Percentiles rank a stretch among this genome's conserved stretches.
Evolutionary conservation across 2,797 vertebrate genomes (phyloP).

Genomic region (Steatocranus sp.): DNA sequence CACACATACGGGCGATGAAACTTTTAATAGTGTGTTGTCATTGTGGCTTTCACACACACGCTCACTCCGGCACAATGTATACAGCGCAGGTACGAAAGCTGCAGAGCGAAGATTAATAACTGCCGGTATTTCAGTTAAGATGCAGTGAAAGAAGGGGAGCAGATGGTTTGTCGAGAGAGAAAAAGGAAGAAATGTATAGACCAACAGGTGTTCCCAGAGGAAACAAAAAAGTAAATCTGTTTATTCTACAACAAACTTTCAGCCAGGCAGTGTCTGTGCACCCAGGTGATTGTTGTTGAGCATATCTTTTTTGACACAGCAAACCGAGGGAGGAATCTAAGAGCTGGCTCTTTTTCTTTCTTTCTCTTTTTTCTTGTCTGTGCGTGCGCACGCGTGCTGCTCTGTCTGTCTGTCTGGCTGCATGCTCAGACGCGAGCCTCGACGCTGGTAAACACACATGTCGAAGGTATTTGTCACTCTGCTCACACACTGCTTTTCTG

Average conservation of each 20-base stretch:
- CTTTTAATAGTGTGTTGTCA: not conserved
- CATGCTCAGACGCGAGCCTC: not conserved
- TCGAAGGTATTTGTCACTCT: slow-evolving; percentile 74
- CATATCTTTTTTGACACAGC: not conserved
- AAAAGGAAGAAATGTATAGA: not conserved
- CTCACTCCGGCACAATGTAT: not conserved
- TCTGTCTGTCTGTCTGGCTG: not conserved
- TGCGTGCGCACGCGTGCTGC: not conserved
- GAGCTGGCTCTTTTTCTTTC: not conserved
- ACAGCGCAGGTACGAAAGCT: not conserved
- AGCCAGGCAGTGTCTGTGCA: not conserved
- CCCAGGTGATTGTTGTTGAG: not conserved
- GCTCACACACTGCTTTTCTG: slow-evolving; percentile 69
- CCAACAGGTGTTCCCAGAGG: slow-evolving; percentile 50
- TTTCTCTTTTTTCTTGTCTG: not conserved
- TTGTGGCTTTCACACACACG: not conserved
- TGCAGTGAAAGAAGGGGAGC: not conserved
- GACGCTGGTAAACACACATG: slow-evolving; percentile 51
- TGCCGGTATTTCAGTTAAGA: slow-evolving; percentile 3
- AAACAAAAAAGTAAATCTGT: not conserved
- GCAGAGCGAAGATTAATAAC: slow-evolving; percentile 8
- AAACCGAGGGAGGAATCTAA: not conserved
- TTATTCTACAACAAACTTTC: slow-evolving; percentile 34
- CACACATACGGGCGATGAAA: not conserved
- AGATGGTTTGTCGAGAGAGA: not conserved